Percentiles rank a stretch among this genome's conserved stretches.
Conservation (phyloP, 2,113 vertebrate genomes). For the Eleginops maclovinus region DNA sequence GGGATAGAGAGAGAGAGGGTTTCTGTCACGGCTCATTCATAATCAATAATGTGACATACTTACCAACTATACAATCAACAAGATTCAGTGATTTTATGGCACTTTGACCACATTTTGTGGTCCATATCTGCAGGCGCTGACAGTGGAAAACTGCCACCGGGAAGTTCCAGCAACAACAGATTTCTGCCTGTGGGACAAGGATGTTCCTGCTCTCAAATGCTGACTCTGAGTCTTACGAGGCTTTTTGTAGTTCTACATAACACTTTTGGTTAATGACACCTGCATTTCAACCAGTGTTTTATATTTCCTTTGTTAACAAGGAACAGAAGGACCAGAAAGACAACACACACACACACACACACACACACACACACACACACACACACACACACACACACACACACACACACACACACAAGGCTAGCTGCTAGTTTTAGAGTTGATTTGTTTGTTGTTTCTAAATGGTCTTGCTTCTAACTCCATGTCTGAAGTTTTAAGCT, state of each 20-base stretch:
- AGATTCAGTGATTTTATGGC: conserved; percentile 5
- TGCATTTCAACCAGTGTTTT: background rate
- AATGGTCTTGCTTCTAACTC: background rate
- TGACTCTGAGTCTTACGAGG: background rate
- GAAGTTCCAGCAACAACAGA: conserved; percentile 4
- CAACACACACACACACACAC: too few relatives aligned
- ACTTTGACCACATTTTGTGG: conserved; percentile 12
- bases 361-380: too few relatives aligned
- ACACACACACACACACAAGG: too few relatives aligned
- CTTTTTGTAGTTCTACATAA: background rate
- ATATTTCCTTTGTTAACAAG: background rate
- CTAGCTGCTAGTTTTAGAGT: too few relatives aligned
- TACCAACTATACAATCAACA: background rate
- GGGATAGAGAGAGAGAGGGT: conserved; percentile 2
- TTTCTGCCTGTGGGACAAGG: conserved; percentile 7
- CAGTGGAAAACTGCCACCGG: background rate
- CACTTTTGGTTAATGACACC: background rate
- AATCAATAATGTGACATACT: background rate
- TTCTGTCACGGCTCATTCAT: conserved; percentile 20
- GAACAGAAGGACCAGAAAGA: too few relatives aligned
- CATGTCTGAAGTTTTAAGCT: background rate
- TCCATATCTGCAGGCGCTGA: background rate
- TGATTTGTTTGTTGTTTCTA: background rate
- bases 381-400: too few relatives aligned
- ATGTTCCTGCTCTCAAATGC: conserved; percentile 1